Percentiles rank a stretch among this genome's conserved stretches.
phyloP scores from a whole-genome alignment of 2,113 vertebrate genomes.

The Xenopus borealis region DNA sequence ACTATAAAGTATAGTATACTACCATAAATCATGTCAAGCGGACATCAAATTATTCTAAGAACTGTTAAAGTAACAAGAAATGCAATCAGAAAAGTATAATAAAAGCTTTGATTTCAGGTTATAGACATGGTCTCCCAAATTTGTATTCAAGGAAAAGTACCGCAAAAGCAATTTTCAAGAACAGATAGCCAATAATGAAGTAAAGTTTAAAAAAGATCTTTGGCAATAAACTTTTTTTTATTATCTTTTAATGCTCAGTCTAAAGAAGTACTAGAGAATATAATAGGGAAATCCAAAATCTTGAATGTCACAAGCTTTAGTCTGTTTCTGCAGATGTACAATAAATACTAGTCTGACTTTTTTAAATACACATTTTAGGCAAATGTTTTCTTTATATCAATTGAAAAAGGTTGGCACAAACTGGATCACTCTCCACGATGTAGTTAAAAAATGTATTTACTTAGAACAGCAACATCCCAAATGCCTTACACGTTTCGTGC shows the following conservation, averaged over 20 bases:
- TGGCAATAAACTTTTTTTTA: neutral
- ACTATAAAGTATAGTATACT: slow-evolving; percentile 21
- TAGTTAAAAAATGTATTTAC: too few relatives aligned
- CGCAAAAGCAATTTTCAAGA: slow-evolving; percentile 37
- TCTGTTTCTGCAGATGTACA: too few relatives aligned
- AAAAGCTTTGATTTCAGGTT: slow-evolving; percentile 27
- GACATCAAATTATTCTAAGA: slow-evolving; percentile 26
- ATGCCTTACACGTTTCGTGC: too few relatives aligned
- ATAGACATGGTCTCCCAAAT: slow-evolving; percentile 20
- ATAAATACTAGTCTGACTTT: too few relatives aligned
- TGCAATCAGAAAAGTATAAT: slow-evolving; percentile 32
- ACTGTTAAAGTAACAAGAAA: slow-evolving; percentile 17
- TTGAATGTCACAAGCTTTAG: too few relatives aligned
- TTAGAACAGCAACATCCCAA: too few relatives aligned
- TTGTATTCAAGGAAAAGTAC: slow-evolving; percentile 29
- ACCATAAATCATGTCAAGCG: slow-evolving; percentile 40
- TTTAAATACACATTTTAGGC: too few relatives aligned
- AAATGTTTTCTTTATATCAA: too few relatives aligned
- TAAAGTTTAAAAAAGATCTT: slow-evolving; percentile 11
- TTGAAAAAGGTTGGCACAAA: too few relatives aligned
- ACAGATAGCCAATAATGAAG: slow-evolving; percentile 31
- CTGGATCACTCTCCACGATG: too few relatives aligned
- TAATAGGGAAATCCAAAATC: too few relatives aligned
- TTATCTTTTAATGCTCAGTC: neutral
- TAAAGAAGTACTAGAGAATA: slow-evolving; percentile 1